Base-by-base conservation (phyloP, 1,140 invertebrate genomes). In the Hetaerina americana region DNA sequence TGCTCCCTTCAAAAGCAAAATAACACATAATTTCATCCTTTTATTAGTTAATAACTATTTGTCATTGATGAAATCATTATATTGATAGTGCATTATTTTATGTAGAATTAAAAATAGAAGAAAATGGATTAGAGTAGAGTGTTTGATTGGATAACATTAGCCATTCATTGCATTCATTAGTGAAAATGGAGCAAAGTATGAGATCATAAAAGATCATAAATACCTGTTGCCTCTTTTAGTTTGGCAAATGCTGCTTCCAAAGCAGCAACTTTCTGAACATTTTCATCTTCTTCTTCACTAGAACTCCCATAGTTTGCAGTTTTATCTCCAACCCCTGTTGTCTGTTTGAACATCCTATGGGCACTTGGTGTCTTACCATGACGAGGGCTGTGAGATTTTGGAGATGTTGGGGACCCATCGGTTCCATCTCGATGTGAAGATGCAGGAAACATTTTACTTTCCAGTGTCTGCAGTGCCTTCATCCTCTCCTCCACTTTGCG, bases 151-250 rank as follows among this genome's bases (percentile, higher is more conserved):
- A n/a, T n/a, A n/a, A n/a, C n/a, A n/a, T n/a, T n/a, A n/a, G n/a
- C n/a, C n/a, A n/a, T n/a, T n/a, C n/a, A n/a, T n/a, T n/a, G n/a
- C n/a, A n/a, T n/a, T n/a, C n/a, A n/a, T n/a, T n/a, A n/a, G n/a
- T n/a, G n/a, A n/a, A n/a, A n/a, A n/a, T n/a, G n/a, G n/a, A n/a
- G n/a, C n/a, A n/a, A n/a, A n/a, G n/a, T n/a, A n/a, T n/a, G n/a
- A n/a, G n/a, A n/a, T n/a, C n/a, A n/a, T n/a, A n/a, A n/a, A n/a
- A n/a, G n/a, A n/a, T n/a, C n/a, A n/a, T n/a, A n/a, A 24, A 28
- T 78, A 85, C 86, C 91, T 3, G 90, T 92, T 0, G 87, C 87
- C 78, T 86, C 87, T 82, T 90, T 90, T 0, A 93, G 78, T 73
- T 86, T 87, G 49, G 87, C 86, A 78, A 92, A 92, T 18, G 86